Conservation (phyloP, 1,140 invertebrate species). For the Leptinotarsa undecemlineata region DNA sequence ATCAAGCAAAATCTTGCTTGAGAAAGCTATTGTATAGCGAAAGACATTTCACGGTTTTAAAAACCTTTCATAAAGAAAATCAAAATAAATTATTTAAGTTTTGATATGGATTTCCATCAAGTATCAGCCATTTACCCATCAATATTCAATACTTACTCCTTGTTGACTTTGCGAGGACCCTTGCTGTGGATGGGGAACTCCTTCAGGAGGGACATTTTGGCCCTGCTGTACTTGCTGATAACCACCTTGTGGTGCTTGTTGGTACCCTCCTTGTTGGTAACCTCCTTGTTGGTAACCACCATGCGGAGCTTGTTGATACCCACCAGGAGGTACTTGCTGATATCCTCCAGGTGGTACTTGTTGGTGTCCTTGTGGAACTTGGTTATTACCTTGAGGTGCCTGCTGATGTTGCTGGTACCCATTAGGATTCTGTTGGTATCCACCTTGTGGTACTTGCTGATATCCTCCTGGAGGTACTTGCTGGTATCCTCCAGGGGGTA, state of each 20-base stretch:
- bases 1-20: too few relatives aligned
- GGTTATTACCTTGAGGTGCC: constrained; percentile 16
- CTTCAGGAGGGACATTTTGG: constrained; percentile 35
- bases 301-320: constrained; percentile 28
- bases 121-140: too few relatives aligned
- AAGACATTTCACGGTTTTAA: too few relatives aligned
- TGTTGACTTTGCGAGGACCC: too few relatives aligned
- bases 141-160: too few relatives aligned
- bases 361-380: constrained; percentile 22
- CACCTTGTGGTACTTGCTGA: constrained; percentile 33
- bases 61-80: too few relatives aligned
- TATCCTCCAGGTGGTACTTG: constrained; percentile 26
- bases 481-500: constrained; percentile 30
- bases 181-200: constrained; percentile 13
- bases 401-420: constrained; percentile 32
- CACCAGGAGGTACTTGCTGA: constrained; percentile 28
- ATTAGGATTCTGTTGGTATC: constrained; percentile 28
- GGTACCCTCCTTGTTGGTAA: constrained; percentile 27
- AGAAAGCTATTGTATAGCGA: too few relatives aligned
- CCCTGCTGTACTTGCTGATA: constrained; percentile 31
- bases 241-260: constrained; percentile 14
- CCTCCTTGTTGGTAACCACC: constrained; percentile 29
- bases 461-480: constrained; percentile 26
- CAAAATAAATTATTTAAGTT: too few relatives aligned
- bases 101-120: too few relatives aligned